These are phyloP conservation scores for Drosophila paramelanica DNA, from an alignment of 2,888 invertebrate genomes.

Conservation along the genomic window DNA sequence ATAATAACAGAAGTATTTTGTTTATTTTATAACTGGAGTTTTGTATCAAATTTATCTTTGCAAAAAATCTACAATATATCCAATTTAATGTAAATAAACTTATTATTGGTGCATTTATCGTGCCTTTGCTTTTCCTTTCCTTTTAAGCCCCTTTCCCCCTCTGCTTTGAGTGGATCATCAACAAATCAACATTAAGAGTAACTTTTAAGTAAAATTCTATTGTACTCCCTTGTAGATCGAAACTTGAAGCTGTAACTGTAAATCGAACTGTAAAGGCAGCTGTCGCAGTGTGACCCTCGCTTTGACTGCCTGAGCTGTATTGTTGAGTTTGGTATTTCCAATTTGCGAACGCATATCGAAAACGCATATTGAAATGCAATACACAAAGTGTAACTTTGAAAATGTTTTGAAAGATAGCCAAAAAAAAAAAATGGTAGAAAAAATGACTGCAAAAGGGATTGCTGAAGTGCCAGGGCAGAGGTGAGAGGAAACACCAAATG, in stretches of 20 bases:
- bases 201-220: slow-evolving; percentile 9
- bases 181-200: slow-evolving; percentile 5
- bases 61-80: no score
- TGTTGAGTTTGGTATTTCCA: slow-evolving; percentile 42
- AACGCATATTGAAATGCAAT: slow-evolving; percentile 69
- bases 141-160: background rate
- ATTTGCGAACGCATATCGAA: slow-evolving; percentile 53
- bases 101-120: no score
- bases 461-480: slow-evolving; percentile 5
- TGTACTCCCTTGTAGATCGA: slow-evolving; percentile 5
- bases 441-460: slow-evolving; percentile 7
- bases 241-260: slow-evolving; percentile 7
- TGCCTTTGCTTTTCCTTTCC: background rate
- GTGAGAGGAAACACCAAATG: slow-evolving; percentile 38
- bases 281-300: background rate
- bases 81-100: no score
- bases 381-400: slow-evolving; percentile 71
- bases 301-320: slow-evolving; percentile 28
- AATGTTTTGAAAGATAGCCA: slow-evolving; percentile 71
- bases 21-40: no score
- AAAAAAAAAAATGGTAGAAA: slow-evolving; percentile 24
- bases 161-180: slow-evolving; percentile 4
- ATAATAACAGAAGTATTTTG: no score
- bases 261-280: background rate
- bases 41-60: no score